A percentile compares a stretch with the other conserved stretches of the same genome.
Conservation (phyloP, 2,888 invertebrate genomes). For the Perdita meconis region DNA sequence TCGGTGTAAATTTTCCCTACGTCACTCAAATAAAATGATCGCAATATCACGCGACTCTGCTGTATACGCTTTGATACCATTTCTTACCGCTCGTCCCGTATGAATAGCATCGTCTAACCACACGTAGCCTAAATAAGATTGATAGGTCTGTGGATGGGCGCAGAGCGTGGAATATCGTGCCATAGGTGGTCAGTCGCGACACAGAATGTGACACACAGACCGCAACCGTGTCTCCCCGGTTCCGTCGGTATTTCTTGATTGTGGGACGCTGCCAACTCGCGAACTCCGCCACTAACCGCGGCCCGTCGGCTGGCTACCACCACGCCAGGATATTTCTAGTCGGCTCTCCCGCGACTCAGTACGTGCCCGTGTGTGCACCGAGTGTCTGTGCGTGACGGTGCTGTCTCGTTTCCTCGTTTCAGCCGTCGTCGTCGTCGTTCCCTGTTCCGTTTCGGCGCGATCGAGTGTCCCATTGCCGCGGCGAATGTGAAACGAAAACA, state of each 20-base stretch:
- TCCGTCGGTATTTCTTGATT: slow-evolving; percentile 56
- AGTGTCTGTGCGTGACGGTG: slow-evolving; percentile 48
- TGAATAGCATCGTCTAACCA: background rate
- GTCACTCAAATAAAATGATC: too few relatives aligned
- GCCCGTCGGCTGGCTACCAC: slow-evolving; percentile 51
- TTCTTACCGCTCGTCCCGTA: background rate
- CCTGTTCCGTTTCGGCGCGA: background rate
- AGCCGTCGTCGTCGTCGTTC: slow-evolving; percentile 5
- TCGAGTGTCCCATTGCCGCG: background rate
- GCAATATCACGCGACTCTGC: too few relatives aligned
- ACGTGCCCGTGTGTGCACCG: slow-evolving; percentile 58
- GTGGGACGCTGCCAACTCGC: slow-evolving; percentile 72
- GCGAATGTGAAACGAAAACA: slow-evolving; percentile 57
- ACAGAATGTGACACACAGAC: slow-evolving; percentile 46
- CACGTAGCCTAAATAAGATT: background rate
- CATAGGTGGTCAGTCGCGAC: slow-evolving; percentile 17
- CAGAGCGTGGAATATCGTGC: slow-evolving; percentile 12
- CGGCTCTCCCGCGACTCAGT: slow-evolving; percentile 65
- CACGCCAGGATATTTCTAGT: slow-evolving; percentile 71
- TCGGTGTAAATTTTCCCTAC: too few relatives aligned
- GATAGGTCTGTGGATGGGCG: background rate
- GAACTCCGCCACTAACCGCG: slow-evolving; percentile 42
- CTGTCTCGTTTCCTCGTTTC: slow-evolving; percentile 6
- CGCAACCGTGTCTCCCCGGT: slow-evolving; percentile 36
- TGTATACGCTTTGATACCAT: too few relatives aligned